Evolutionary conservation across 2,113 vertebrate genomes (phyloP).

Genomic region (Phalacrocorax carbo): DNA sequence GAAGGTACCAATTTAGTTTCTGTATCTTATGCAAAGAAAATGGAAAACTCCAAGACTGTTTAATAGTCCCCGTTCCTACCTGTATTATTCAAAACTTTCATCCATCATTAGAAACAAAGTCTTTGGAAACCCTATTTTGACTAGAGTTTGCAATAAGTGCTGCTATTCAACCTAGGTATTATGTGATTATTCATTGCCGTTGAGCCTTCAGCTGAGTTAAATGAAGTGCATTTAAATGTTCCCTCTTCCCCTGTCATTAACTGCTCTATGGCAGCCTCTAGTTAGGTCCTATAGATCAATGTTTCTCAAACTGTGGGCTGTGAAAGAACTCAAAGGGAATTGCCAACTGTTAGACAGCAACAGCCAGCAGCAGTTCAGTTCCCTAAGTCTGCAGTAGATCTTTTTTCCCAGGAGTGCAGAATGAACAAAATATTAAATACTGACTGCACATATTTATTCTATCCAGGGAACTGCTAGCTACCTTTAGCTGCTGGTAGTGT

Average conservation of each 20-base stretch:
- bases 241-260: constrained; percentile 27
- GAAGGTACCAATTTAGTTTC: not conserved
- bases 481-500: not conserved
- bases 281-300: constrained; percentile 15
- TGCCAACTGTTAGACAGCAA: constrained; percentile 11
- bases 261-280: not conserved
- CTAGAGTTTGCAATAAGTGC: not conserved
- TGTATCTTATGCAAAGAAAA: not conserved
- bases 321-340: constrained; percentile 13
- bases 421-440: not conserved
- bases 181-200: constrained; percentile 13
- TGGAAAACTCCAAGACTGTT: not conserved
- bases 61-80: not conserved
- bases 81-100: not conserved
- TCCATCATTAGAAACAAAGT: constrained; percentile 10
- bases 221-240: constrained; percentile 25
- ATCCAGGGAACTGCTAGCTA: not conserved
- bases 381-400: not conserved
- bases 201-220: constrained; percentile 26
- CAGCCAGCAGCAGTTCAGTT: constrained; percentile 20
- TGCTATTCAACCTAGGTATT: not conserved
- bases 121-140: constrained; percentile 26
- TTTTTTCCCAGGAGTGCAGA: not conserved
- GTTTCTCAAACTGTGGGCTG: constrained; percentile 12
- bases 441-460: not conserved